phyloP scores from a whole-genome alignment of 1,140 invertebrate species.

The Drosophila micromelanica region DNA sequence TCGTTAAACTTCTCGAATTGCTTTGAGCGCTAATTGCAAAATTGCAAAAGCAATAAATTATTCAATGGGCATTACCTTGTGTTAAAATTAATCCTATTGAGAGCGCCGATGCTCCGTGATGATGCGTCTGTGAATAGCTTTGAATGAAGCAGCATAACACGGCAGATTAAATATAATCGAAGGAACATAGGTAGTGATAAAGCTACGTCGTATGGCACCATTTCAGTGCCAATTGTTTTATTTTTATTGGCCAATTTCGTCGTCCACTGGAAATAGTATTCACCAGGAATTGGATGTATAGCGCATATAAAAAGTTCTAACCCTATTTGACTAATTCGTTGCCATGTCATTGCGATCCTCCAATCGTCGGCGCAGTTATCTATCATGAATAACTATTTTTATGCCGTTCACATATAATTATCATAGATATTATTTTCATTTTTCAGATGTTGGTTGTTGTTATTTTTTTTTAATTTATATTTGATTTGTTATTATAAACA shows the following conservation, averaged over 20 bases:
- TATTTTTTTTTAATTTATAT: not conserved
- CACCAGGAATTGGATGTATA: constrained; percentile 98
- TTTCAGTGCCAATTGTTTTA: constrained; percentile 91
- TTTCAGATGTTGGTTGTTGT: constrained; percentile 1
- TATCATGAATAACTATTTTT: constrained; percentile 96
- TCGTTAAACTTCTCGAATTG: too few species aligned
- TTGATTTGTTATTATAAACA: constrained; percentile 9
- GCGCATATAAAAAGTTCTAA: constrained; percentile 97
- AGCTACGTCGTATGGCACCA: constrained; percentile 97
- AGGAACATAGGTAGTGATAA: constrained; percentile 99
- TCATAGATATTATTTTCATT: too few species aligned
- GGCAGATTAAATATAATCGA: constrained; percentile 98
- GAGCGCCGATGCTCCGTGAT: constrained; percentile 96
- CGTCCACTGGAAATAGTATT: constrained; percentile 98
- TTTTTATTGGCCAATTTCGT: constrained; percentile 97
- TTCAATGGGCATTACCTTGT: constrained; percentile 87
- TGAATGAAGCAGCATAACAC: constrained; percentile 99
- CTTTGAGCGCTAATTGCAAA: not conserved
- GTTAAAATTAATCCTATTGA: constrained; percentile 99
- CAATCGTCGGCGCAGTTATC: constrained; percentile 99
- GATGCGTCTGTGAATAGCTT: constrained; percentile 99
- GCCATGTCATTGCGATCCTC: constrained; percentile 99
- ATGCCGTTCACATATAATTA: too few species aligned
- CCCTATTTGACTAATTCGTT: constrained; percentile 95
- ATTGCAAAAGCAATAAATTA: not conserved